These are phyloP conservation scores for Tethya wilhelma DNA, from an alignment of 37 sponge, comb jelly and placozoan genomes.

Conservation along the genomic window DNA sequence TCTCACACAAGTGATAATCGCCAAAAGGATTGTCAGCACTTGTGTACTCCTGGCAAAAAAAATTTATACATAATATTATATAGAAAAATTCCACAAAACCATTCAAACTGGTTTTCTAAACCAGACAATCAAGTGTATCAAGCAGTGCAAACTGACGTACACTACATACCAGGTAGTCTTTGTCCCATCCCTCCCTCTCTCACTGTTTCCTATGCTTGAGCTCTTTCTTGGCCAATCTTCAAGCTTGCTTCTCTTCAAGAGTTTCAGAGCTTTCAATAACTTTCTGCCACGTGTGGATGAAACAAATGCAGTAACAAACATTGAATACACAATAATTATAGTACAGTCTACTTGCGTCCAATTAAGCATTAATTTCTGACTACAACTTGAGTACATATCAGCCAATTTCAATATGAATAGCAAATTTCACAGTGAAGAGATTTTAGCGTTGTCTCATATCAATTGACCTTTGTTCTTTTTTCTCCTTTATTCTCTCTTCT, in stretches of 20 bases:
- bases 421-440: too few relatives aligned
- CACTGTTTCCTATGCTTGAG: constrained; percentile 51
- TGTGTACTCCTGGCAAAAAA: constrained; percentile 72
- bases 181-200: constrained; percentile 80
- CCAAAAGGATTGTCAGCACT: constrained; percentile 96
- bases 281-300: constrained; percentile 62
- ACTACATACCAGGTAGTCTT: constrained; percentile 58
- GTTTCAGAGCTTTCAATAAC: constrained; percentile 75
- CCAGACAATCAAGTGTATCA: neutral
- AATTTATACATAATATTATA: too few relatives aligned
- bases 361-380: too few relatives aligned
- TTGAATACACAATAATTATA: too few relatives aligned
- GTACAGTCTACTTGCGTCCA: too few relatives aligned
- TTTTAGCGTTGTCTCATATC: neutral
- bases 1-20: constrained; percentile 79
- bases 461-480: neutral
- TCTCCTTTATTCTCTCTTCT: constrained; percentile 1
- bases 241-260: constrained; percentile 77
- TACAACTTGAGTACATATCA: too few relatives aligned
- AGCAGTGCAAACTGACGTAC: too few relatives aligned
- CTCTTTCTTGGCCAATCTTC: constrained; percentile 83
- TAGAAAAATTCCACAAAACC: neutral
- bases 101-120: neutral
- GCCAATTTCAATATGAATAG: too few relatives aligned
- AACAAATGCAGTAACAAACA: neutral